Base-by-base conservation (phyloP, 1,140 invertebrate species). In the Danaus melanippus region DNA sequence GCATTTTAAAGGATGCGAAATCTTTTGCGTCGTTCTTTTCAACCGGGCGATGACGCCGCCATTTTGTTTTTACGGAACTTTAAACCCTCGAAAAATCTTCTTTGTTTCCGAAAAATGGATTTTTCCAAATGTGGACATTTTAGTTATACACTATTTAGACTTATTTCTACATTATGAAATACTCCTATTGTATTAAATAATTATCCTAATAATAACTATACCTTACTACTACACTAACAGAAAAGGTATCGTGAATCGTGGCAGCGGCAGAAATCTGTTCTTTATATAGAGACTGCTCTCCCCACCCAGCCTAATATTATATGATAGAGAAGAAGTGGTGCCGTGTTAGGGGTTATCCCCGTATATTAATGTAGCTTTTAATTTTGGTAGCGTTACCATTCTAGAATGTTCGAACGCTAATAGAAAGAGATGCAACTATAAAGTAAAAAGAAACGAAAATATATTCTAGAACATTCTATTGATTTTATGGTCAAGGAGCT, bases 41-140 rank as follows among this genome's bases (percentile, higher is more conserved):
- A 75, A 71, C 72, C 67, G 71, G 70, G 70, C 72, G 72, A 78
- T 69, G 74, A 69, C 70, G 69, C 70, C 59, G 74, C 74, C 77
- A 80, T 80, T 67, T 76, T 78, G 58, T 53, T 60, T 54, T 64
- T 54, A 54, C 53, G 52, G 44, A 55, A 60, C 58, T 60, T 60
- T 52, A 47, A 52, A 55, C 52, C 48, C 41, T 55, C 40, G 39
- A 39, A 51, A 42, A 47, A 44, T 46, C 44, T 32, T 32, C 21
- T 32, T 32, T 32, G 21, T 32, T 32, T 7, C 21, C 21, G 6
- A 32, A 32, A 32, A 32, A 32, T 32, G 2, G 21, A 32, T 32
- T 32, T 32, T 32, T 0, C 21, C 21, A 32, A 5, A 32, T 32
- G 21, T 32, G 21, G 21, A 32, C 21, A 32, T 32, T 32, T 4